A percentile compares a stretch with the other conserved stretches of the same genome.
Conservation (phyloP, 1,140 invertebrate genomes). For the Drosophila nikananu region DNA sequence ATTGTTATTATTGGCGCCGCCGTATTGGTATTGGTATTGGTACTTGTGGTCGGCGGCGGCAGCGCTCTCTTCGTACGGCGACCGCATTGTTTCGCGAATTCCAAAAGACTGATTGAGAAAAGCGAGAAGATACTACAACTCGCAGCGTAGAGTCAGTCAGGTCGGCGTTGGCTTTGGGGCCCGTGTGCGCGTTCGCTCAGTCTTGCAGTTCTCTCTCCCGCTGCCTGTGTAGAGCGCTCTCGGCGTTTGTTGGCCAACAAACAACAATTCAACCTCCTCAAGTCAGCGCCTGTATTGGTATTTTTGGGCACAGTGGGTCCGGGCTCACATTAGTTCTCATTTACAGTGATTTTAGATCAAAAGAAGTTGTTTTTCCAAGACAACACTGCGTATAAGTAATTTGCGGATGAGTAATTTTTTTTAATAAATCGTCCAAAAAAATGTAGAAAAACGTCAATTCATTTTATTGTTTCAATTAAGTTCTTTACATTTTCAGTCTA, state of each 20-base stretch:
- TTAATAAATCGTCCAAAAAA: not conserved
- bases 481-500: not conserved
- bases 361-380: not conserved
- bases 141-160: constrained; percentile 51
- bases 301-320: constrained; percentile 45
- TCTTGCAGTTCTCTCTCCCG: constrained; percentile 29
- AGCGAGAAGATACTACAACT: constrained; percentile 54
- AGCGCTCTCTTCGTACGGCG: constrained; percentile 74
- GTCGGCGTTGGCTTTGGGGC: constrained; percentile 52
- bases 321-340: not conserved
- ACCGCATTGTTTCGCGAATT: constrained; percentile 82
- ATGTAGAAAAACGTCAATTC: not conserved
- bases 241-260: constrained; percentile 59
- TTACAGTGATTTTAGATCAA: not conserved
- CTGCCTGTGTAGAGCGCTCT: constrained; percentile 32
- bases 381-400: not conserved
- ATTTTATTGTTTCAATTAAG: not conserved
- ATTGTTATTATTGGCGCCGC: constrained; percentile 67
- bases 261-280: constrained; percentile 52
- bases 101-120: constrained; percentile 77
- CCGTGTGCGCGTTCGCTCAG: constrained; percentile 20
- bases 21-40: constrained; percentile 69
- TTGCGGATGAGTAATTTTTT: not conserved
- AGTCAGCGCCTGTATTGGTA: constrained; percentile 13
- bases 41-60: constrained; percentile 66